phyloP scores from a whole-genome alignment of 2,888 invertebrate species.

The Xestia c-nigrum region DNA sequence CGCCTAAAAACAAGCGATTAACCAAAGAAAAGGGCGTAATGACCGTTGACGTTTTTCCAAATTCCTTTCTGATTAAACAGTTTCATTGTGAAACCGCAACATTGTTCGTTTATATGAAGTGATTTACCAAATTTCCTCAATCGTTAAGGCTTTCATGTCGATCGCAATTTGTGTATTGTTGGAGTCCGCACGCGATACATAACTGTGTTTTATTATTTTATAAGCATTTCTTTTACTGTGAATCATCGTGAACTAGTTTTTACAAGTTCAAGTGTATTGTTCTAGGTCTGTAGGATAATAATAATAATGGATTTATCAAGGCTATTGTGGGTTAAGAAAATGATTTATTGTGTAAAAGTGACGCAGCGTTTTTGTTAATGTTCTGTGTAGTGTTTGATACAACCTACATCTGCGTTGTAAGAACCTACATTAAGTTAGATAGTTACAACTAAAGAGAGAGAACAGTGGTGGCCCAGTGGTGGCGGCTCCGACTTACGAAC shows the following conservation, averaged over 20 bases:
- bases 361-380: constrained; percentile 22
- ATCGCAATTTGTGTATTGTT: constrained; percentile 76
- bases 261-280: constrained; percentile 50
- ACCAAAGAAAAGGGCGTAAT: constrained; percentile 39
- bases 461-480: too few species aligned
- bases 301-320: constrained; percentile 25
- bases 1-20: constrained; percentile 43
- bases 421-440: background rate
- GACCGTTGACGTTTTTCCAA: constrained; percentile 62
- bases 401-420: constrained; percentile 7
- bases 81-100: constrained; percentile 65
- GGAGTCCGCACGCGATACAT: constrained; percentile 73
- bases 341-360: constrained; percentile 36
- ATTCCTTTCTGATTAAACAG: constrained; percentile 70
- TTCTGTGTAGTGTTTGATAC: background rate
- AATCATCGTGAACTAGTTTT: constrained; percentile 34
- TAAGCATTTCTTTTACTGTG: constrained; percentile 50
- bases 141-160: constrained; percentile 78
- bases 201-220: constrained; percentile 62
- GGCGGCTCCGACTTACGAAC: too few species aligned
- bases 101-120: constrained; percentile 77
- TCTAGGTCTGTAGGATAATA: constrained; percentile 17
- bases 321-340: constrained; percentile 35
- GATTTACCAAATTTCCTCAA: constrained; percentile 79
- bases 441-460: too few species aligned